phyloP scores from a whole-genome alignment of 2,797 vertebrate species.

The Pseudotriccus pelzelni region DNA sequence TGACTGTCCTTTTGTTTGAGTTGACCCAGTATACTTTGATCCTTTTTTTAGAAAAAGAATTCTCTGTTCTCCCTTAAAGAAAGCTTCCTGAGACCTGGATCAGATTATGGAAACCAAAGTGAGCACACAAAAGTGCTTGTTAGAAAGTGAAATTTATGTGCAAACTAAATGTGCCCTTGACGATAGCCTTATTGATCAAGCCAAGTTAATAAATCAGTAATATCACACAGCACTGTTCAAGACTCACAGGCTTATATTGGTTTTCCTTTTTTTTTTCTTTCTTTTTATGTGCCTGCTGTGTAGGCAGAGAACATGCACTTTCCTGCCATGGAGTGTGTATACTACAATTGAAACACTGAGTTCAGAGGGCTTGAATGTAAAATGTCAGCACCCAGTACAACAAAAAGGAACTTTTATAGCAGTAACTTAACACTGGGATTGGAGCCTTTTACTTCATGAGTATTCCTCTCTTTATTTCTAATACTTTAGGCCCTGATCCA shows the following conservation, averaged over 20 bases:
- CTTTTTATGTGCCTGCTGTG: slow-evolving; percentile 42
- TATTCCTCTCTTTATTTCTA: background rate
- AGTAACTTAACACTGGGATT: background rate
- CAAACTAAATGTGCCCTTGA: slow-evolving; percentile 56
- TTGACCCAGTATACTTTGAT: slow-evolving; percentile 57
- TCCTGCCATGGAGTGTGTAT: background rate
- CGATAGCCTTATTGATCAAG: slow-evolving; percentile 56
- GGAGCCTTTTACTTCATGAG: background rate
- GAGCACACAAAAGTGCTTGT: slow-evolving; percentile 56
- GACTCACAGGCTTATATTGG: slow-evolving; percentile 22
- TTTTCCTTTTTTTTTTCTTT: background rate
- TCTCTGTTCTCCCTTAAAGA: slow-evolving; percentile 65
- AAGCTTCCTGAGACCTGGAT: slow-evolving; percentile 54
- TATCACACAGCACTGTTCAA: slow-evolving; percentile 45
- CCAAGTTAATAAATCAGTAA: slow-evolving; percentile 66
- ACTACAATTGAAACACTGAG: slow-evolving; percentile 28
- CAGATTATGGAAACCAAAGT: slow-evolving; percentile 56
- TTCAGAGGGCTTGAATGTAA: slow-evolving; percentile 51
- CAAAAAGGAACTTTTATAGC: background rate
- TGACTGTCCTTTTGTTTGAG: slow-evolving; percentile 60
- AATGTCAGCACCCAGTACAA: slow-evolving; percentile 8
- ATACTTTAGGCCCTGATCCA: background rate
- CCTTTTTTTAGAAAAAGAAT: slow-evolving; percentile 57
- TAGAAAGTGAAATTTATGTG: slow-evolving; percentile 66
- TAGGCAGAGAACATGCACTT: slow-evolving; percentile 67